Evolutionary conservation across 2,888 invertebrate genomes (phyloP).

Genomic region (Idaea biselata): DNA sequence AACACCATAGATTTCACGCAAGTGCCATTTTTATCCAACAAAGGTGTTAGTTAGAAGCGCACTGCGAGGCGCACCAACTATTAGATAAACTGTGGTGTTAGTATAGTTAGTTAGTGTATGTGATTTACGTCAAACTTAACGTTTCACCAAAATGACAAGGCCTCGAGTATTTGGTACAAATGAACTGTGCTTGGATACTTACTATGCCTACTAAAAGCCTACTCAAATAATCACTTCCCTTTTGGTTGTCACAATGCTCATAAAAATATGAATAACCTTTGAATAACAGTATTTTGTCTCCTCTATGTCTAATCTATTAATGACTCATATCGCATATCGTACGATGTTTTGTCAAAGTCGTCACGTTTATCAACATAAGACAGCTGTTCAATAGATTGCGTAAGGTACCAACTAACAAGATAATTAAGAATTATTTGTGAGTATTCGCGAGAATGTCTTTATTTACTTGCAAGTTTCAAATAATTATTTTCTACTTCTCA

Average conservation of each 20-base stretch:
- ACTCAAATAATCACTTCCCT: background rate
- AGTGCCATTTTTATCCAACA: too few species aligned
- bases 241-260: background rate
- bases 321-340: conserved; percentile 7
- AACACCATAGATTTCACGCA: too few species aligned
- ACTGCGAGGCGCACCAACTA: too few species aligned
- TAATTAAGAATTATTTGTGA: conserved; percentile 10
- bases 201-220: background rate
- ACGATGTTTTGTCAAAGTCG: background rate
- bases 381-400: background rate
- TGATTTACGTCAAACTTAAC: too few species aligned
- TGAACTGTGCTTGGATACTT: background rate
- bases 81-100: too few species aligned
- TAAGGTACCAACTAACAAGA: conserved; percentile 8
- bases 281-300: background rate
- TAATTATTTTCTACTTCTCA: background rate
- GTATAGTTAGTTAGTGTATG: too few species aligned
- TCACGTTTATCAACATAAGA: background rate
- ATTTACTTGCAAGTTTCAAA: background rate
- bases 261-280: background rate
- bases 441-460: background rate
- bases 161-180: background rate
- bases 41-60: too few species aligned
- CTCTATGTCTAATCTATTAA: background rate
- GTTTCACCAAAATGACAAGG: too few species aligned